Conservation (phyloP, 1,140 invertebrate genomes). For the Diorhabda carinulata region DNA sequence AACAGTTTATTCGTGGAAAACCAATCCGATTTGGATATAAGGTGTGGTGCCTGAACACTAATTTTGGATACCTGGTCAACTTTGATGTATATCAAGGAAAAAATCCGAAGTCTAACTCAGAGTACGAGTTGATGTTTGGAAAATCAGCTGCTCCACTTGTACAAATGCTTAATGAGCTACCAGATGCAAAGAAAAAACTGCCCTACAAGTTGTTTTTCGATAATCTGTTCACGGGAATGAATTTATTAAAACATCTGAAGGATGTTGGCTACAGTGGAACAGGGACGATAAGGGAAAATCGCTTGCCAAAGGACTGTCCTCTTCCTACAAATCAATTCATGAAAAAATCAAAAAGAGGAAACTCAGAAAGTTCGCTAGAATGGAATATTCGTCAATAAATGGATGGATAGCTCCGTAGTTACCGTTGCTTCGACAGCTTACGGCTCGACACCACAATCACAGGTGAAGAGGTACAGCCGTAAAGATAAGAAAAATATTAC, state of each 20-base stretch:
- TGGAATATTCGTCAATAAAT: slow-evolving; percentile 16
- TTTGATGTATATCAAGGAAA: too few relatives aligned
- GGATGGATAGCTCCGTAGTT: slow-evolving; percentile 26
- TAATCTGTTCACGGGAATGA: slow-evolving; percentile 16
- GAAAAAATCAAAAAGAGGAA: slow-evolving; percentile 13
- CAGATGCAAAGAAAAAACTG: slow-evolving; percentile 3
- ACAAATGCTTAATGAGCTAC: slow-evolving; percentile 29
- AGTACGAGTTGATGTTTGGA: too few relatives aligned
- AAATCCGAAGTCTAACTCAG: too few relatives aligned
- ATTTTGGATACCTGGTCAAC: too few relatives aligned
- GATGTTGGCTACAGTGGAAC: background rate
- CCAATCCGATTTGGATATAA: too few relatives aligned
- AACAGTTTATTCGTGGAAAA: too few relatives aligned
- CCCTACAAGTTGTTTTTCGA: slow-evolving; percentile 14
- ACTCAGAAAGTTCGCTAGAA: too few relatives aligned
- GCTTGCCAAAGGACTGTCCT: slow-evolving; percentile 10
- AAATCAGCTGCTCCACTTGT: slow-evolving; percentile 27
- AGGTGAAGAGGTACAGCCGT: slow-evolving; percentile 30
- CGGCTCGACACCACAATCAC: slow-evolving; percentile 17
- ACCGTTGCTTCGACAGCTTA: slow-evolving; percentile 32
- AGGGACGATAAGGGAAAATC: slow-evolving; percentile 18
- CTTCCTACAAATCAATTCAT: slow-evolving; percentile 5
- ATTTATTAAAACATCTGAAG: slow-evolving; percentile 9
- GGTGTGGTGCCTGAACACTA: too few relatives aligned
- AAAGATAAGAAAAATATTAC: slow-evolving; percentile 24